Evolutionary conservation across 2,113 vertebrate genomes (phyloP).

Genomic region (Erythrolamprus reginae): DNA sequence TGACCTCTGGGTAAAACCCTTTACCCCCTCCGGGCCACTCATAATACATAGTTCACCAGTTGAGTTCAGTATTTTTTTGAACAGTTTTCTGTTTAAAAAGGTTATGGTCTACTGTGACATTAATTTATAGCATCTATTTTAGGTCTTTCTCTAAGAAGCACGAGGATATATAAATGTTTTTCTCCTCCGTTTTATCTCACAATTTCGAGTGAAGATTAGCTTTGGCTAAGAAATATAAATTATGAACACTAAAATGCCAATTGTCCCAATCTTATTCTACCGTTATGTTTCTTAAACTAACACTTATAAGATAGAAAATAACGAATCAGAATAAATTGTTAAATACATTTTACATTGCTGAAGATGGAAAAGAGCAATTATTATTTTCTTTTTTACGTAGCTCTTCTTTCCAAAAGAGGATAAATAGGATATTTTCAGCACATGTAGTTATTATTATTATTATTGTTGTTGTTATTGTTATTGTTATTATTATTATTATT

Average conservation of each 20-base stretch:
- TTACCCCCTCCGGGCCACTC: accelerated
- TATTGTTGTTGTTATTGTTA: too few relatives aligned
- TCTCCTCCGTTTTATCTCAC: not conserved
- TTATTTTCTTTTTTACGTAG: too few relatives aligned
- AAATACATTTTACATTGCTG: not conserved
- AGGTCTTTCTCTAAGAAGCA: not conserved
- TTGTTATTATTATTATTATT: too few relatives aligned
- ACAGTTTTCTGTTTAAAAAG: not conserved
- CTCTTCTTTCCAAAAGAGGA: not conserved
- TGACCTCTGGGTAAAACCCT: too few relatives aligned
- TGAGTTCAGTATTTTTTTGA: too few relatives aligned
- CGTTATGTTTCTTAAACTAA: not conserved
- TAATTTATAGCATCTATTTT: not conserved
- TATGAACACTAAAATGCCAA: not conserved
- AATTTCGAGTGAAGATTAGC: not conserved
- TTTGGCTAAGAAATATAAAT: not conserved
- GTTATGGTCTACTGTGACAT: not conserved
- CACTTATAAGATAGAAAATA: not conserved
- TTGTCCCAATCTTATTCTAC: not conserved
- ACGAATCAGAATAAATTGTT: not conserved
- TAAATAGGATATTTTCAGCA: not conserved
- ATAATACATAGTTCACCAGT: too few relatives aligned
- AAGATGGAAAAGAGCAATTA: not conserved
- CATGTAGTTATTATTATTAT: too few relatives aligned
- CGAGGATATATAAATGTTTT: not conserved